Base-by-base conservation (phyloP, 35 echinoderm and acorn worm species). In the Ophioderma brevispina region DNA sequence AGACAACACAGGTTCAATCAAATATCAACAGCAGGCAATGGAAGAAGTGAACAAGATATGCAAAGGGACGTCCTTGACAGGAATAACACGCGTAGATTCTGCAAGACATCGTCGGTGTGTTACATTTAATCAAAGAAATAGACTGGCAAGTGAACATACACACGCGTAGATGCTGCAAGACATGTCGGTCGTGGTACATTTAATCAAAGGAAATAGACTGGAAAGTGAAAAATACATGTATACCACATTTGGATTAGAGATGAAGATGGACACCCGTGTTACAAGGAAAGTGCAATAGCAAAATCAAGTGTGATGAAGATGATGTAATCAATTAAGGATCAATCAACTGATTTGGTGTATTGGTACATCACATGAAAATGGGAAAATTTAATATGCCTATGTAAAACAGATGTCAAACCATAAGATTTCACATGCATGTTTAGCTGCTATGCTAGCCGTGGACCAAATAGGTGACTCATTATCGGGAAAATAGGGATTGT, bases 11-110 rank as follows among this genome's bases (percentile, higher is more conserved):
- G 19, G 21, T 80, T 80, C 78, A 80, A 37, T 80, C 78, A 80
- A 35, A 80, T 80, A 80, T 18, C 78, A 80, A 33, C 38, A 19
- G 38, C 78, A 80, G 35, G 78, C 78, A 36, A 21, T 80, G 21
- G 78, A 80, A 80, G 0, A 80, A 34, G 33, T 33, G 5, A 80
- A 80, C 33, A 80, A 37, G 37, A 38, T 33, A 33, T 18, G 78
- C 19, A 80, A 80, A 80, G 33, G 31, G 21, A 35, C 78, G 31
- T 28, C 30, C 1, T 37, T 80, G 37, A 38, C 38, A 21, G 78
- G 78, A 6, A 80, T 80, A 36, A 80, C 78, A 33, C 33, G 21
- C 31, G 38, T 38, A 1, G 78, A 80, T 37, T 36, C 32, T 31
- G 78, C 17, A 33, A 80, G 78, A 37, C 21, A 80, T 38, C 33